phyloP scores from a whole-genome alignment of 2,113 vertebrate genomes.

The Sapajus apella region DNA sequence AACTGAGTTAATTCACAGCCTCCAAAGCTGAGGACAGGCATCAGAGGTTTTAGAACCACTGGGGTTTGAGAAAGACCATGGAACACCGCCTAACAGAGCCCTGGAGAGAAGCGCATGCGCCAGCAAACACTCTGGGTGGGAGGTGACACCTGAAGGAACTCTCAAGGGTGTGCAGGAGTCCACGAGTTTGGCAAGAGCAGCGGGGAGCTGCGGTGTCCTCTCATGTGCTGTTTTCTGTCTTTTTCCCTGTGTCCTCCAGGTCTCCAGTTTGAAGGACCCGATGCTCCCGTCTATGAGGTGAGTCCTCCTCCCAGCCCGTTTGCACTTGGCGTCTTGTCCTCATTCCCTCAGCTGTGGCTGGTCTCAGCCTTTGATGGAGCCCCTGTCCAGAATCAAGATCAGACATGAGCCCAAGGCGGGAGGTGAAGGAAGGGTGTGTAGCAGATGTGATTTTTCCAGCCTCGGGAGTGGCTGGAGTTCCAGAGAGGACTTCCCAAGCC shows the following conservation, averaged over 20 bases:
- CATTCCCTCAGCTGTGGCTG: neutral
- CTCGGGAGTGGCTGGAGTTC: neutral
- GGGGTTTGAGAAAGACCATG: neutral
- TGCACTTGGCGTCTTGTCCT: neutral
- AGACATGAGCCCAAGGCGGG: neutral
- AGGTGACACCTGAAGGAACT: neutral
- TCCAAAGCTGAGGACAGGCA: neutral
- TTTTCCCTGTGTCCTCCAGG: constrained; percentile 41
- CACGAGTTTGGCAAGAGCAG: neutral
- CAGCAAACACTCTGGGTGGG: neutral
- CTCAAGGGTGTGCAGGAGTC: neutral
- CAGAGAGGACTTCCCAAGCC: neutral
- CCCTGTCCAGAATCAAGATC: neutral
- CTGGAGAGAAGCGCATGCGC: neutral
- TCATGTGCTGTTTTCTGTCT: neutral
- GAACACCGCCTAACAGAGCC: neutral
- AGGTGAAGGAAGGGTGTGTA: accelerated
- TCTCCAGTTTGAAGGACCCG: constrained; percentile 71
- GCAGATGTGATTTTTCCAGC: neutral
- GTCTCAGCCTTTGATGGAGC: neutral
- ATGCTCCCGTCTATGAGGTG: constrained; percentile 49
- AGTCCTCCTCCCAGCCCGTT: neutral
- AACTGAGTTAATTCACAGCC: neutral
- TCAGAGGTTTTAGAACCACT: neutral
- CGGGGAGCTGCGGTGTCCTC: neutral